Percentiles rank a stretch among this genome's conserved stretches.
Evolutionary conservation across 1,140 invertebrate species (phyloP).

Genomic region (Oncopodura yosiiana): DNA sequence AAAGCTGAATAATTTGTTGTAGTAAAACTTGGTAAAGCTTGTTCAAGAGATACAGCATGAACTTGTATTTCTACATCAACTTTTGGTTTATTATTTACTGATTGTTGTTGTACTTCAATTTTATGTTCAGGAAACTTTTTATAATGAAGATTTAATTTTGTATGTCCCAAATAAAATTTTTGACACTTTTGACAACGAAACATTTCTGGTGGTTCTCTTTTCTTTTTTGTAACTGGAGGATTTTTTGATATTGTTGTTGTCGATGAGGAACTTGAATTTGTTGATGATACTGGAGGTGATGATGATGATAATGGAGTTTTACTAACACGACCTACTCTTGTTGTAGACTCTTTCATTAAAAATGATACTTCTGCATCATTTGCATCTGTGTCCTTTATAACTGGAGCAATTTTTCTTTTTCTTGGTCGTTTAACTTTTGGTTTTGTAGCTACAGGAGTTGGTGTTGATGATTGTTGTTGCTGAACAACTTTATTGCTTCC

Average conservation of each 20-base stretch:
- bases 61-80: no score
- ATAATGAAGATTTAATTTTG: slow-evolving; percentile 28
- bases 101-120: no score
- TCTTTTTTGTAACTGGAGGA: slow-evolving; percentile 10
- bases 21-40: no score
- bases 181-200: slow-evolving; percentile 28
- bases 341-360: slow-evolving; percentile 19
- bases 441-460: background rate
- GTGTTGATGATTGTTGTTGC: background rate
- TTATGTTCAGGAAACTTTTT: slow-evolving; percentile 27
- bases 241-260: background rate
- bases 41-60: no score
- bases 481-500: no score
- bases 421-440: slow-evolving; percentile 8
- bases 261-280: background rate
- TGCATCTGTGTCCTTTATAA: slow-evolving; percentile 8
- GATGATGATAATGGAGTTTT: background rate
- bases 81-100: no score
- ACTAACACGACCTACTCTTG: slow-evolving; percentile 12
- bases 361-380: slow-evolving; percentile 13
- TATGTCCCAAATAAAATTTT: slow-evolving; percentile 27
- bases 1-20: no score
- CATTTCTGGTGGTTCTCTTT: slow-evolving; percentile 21
- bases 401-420: slow-evolving; percentile 1
- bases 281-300: background rate